Percentiles rank a stretch among this genome's conserved stretches.
Conservation (phyloP, 2,113 vertebrate species). For the Centropus unirufus region DNA sequence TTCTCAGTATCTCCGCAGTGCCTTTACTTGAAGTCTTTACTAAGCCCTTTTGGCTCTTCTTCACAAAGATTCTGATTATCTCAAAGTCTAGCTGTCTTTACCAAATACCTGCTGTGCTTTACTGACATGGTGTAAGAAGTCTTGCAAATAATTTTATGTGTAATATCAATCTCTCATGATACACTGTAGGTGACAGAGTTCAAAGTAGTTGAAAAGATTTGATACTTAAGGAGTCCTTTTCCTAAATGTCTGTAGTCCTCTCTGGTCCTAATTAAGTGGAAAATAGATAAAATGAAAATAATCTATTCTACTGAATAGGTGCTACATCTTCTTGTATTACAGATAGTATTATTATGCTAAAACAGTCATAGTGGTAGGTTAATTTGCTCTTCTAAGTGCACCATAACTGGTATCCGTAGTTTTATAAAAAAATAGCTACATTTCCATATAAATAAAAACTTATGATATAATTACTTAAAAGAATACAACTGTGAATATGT, state of each 20-base stretch:
- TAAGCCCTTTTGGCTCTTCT: background rate
- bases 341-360: background rate
- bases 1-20: background rate
- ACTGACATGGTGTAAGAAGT: background rate
- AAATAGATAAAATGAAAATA: background rate
- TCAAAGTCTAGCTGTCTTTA: background rate
- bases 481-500: background rate
- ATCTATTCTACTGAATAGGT: background rate
- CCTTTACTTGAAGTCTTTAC: background rate
- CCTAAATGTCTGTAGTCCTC: background rate
- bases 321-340: background rate
- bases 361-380: background rate
- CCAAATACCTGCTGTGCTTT: background rate
- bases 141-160: background rate
- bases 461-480: background rate
- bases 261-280: background rate
- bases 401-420: background rate
- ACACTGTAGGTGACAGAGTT: background rate
- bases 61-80: background rate
- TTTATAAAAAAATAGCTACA: background rate
- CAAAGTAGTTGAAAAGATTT: background rate
- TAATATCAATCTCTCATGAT: background rate
- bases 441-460: background rate
- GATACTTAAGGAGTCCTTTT: background rate
- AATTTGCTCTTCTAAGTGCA: background rate